phyloP scores from a whole-genome alignment of 2,888 invertebrate species.

The Tipula vernalis region DNA sequence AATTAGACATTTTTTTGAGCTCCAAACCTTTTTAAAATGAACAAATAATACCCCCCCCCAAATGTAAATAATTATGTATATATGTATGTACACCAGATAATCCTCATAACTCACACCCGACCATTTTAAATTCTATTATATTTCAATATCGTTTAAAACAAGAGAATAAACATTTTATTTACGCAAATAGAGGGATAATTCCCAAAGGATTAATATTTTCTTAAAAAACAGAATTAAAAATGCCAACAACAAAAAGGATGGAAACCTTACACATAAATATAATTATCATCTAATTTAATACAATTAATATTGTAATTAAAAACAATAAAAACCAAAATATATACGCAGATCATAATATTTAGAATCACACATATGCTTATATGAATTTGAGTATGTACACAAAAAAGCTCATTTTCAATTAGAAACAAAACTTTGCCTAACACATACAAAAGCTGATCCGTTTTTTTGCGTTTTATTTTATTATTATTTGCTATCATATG shows the following conservation, averaged over 20 bases:
- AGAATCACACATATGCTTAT: background rate
- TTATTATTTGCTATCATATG: background rate
- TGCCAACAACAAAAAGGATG: background rate
- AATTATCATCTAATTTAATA: constrained; percentile 4
- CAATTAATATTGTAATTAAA: background rate
- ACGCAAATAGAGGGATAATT: background rate
- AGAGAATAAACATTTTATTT: background rate
- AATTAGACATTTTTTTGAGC: too few species aligned
- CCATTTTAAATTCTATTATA: background rate
- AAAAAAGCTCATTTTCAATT: background rate
- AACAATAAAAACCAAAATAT: background rate
- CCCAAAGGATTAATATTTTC: background rate
- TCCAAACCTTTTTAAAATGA: too few species aligned
- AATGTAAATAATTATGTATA: too few species aligned
- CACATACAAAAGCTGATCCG: background rate
- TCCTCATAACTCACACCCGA: background rate
- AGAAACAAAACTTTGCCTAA: background rate
- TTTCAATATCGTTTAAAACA: background rate
- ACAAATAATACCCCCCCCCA: too few species aligned
- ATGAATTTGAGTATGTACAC: background rate
- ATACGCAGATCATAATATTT: background rate
- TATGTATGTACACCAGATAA: background rate
- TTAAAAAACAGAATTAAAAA: background rate
- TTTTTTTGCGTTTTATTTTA: background rate
- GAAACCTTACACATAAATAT: background rate